Evolutionary conservation across 2,797 vertebrate genomes (phyloP).

Genomic region (Podargus strigoides): DNA sequence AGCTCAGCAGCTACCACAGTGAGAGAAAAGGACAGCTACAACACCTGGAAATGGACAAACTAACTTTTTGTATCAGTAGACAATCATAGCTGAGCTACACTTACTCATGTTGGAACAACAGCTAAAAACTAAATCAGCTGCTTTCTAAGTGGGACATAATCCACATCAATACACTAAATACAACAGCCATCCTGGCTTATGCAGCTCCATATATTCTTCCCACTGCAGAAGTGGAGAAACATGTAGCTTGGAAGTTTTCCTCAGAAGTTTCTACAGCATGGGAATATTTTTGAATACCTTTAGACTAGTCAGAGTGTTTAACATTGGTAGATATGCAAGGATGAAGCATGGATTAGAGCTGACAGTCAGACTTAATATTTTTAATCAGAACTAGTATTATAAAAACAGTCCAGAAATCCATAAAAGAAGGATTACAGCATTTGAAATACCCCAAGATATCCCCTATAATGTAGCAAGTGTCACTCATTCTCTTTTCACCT

Average conservation of each 20-base stretch:
- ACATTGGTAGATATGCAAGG: neutral
- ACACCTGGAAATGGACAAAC: neutral
- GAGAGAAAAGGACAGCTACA: neutral
- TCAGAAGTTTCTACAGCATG: neutral
- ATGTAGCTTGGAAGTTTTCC: neutral
- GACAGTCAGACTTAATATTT: constrained; percentile 15
- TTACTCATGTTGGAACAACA: neutral
- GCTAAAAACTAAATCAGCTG: neutral
- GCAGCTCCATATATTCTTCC: neutral
- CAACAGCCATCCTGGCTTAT: neutral
- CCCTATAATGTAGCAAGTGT: neutral
- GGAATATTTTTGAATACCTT: neutral
- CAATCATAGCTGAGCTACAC: neutral
- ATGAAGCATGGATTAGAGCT: constrained; percentile 4
- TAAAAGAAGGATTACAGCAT: neutral
- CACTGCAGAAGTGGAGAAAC: accelerated
- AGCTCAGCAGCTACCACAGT: neutral
- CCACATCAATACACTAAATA: neutral
- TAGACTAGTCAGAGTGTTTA: neutral
- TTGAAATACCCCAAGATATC: neutral
- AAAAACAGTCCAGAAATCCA: constrained; percentile 29
- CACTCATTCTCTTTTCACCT: neutral
- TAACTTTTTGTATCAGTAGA: neutral
- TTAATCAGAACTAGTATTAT: constrained; percentile 11
- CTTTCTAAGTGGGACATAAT: neutral